Evolutionary conservation across 2,113 vertebrate species (phyloP).

Genomic region (Pseudonaja textilis): DNA sequence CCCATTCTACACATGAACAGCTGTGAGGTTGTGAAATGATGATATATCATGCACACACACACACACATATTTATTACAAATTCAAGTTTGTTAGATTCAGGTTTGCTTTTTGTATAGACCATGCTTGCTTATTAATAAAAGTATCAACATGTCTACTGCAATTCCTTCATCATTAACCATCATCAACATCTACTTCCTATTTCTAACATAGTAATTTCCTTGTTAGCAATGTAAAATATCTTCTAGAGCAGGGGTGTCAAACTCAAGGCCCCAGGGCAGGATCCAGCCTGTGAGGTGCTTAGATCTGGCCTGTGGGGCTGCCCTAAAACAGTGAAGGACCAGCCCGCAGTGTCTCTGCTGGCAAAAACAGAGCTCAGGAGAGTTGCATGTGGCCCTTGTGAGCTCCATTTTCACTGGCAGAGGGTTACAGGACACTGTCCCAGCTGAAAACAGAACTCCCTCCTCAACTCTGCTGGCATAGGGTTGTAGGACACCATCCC

Average conservation of each 20-base stretch:
- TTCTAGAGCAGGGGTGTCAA: not conserved
- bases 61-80: not conserved
- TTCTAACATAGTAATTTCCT: not conserved
- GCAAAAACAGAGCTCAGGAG: no score
- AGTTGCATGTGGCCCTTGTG: no score
- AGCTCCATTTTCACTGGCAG: no score
- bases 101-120: not conserved
- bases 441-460: no score
- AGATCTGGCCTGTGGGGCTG: no score
- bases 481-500: no score
- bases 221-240: not conserved
- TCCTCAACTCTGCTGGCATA: no score
- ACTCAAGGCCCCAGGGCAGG: not conserved
- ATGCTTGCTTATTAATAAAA: not conserved
- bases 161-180: not conserved
- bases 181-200: not conserved
- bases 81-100: not conserved
- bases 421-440: no score
- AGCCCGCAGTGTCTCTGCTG: no score
- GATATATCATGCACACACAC: not conserved
- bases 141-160: not conserved
- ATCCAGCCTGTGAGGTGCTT: no score
- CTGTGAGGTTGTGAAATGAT: not conserved
- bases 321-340: no score
- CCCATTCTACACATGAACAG: not conserved